Conservation (phyloP, 1,140 invertebrate species). For the Sycophaga agraensis region DNA sequence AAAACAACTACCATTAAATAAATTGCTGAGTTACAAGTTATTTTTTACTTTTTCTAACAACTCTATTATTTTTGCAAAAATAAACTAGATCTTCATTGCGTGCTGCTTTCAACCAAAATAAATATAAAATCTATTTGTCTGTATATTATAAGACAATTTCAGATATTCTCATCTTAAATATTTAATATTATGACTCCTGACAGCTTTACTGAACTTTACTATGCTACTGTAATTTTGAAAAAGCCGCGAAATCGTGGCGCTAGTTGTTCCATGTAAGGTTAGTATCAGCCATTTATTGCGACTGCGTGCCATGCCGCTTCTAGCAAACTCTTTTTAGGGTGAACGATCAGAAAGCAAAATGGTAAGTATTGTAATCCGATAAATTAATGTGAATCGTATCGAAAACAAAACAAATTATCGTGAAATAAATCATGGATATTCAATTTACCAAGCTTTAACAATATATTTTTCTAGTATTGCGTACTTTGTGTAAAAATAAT, state of each 20-base stretch:
- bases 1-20: no score
- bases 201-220: no score
- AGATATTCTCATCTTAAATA: no score
- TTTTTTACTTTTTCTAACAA: no score
- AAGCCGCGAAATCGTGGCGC: not conserved
- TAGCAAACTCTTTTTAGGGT: constrained; percentile 35
- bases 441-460: not conserved
- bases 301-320: constrained; percentile 18
- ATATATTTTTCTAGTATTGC: constrained; percentile 27
- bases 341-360: constrained; percentile 41
- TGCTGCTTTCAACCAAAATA: no score
- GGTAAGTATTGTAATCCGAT: constrained; percentile 47
- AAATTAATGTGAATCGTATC: constrained; percentile 33
- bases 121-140: no score
- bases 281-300: constrained; percentile 16
- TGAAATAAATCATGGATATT: not conserved
- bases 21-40: no score
- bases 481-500: constrained; percentile 21
- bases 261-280: not conserved
- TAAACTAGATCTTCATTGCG: no score
- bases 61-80: no score
- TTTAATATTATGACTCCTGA: no score
- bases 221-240: not conserved
- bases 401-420: constrained; percentile 6
- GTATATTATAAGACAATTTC: no score